Conservation (phyloP, 2,797 vertebrate species). For the Brachyalestes nurse region DNA sequence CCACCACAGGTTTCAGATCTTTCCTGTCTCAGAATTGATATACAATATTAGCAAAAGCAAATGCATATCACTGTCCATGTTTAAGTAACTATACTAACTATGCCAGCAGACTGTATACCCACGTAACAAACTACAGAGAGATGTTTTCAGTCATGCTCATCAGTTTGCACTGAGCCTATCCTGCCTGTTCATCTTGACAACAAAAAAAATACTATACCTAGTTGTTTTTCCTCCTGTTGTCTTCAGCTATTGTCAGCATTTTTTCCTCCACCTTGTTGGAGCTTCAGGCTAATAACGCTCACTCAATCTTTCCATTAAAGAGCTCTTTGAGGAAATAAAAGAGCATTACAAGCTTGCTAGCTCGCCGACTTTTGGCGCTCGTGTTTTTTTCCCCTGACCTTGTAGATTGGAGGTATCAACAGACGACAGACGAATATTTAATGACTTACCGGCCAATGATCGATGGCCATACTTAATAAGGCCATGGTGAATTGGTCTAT, state of each 20-base stretch:
- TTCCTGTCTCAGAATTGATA: too few relatives aligned
- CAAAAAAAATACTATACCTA: slow-evolving; percentile 16
- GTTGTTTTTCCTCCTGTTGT: slow-evolving; percentile 22
- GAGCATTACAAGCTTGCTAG: slow-evolving; percentile 36
- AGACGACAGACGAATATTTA: slow-evolving; percentile 32
- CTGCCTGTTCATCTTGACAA: not conserved
- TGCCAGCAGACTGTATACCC: too few relatives aligned
- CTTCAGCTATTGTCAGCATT: slow-evolving; percentile 46
- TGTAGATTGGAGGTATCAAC: slow-evolving; percentile 42
- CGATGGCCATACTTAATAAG: slow-evolving; percentile 33
- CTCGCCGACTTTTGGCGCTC: slow-evolving; percentile 31
- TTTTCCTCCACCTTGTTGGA: slow-evolving; percentile 22
- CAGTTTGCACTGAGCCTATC: not conserved
- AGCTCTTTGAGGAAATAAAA: slow-evolving; percentile 58
- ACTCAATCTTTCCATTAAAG: slow-evolving; percentile 47
- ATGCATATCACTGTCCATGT: too few relatives aligned
- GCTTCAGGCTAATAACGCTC: slow-evolving; percentile 48
- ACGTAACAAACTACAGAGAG: not conserved
- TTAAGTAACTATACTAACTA: too few relatives aligned
- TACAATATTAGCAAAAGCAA: too few relatives aligned
- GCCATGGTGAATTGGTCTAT: slow-evolving; percentile 20
- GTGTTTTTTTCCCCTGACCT: slow-evolving; percentile 30
- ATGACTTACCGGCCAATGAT: slow-evolving; percentile 28
- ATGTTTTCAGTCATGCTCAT: not conserved
- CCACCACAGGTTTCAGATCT: too few relatives aligned